phyloP scores from a whole-genome alignment of 2,888 invertebrate genomes.

The Nomada flava region DNA sequence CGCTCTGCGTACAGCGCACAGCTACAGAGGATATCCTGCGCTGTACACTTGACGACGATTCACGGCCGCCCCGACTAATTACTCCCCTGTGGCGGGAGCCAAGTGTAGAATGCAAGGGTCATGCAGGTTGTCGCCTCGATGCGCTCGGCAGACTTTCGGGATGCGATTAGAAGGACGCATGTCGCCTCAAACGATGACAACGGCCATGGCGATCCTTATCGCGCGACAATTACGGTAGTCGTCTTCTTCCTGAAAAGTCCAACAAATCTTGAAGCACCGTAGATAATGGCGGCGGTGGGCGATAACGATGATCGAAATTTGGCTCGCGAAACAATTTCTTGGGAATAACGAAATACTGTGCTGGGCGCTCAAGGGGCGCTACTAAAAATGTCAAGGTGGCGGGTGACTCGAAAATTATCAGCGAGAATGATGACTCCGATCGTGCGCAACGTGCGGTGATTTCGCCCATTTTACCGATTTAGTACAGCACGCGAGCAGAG shows the following conservation, averaged over 20 bases:
- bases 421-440: slow-evolving; percentile 75
- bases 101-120: slow-evolving; percentile 66
- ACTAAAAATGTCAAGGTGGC: slow-evolving; percentile 49
- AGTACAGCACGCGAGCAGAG: slow-evolving; percentile 20
- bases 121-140: slow-evolving; percentile 76
- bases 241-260: slow-evolving; percentile 26
- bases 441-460: slow-evolving; percentile 58
- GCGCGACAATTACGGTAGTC: slow-evolving; percentile 19
- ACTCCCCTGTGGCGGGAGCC: slow-evolving; percentile 58
- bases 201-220: slow-evolving; percentile 66
- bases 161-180: slow-evolving; percentile 73
- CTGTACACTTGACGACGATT: slow-evolving; percentile 69
- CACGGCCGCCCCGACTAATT: slow-evolving; percentile 77
- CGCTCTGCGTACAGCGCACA: slow-evolving; percentile 6
- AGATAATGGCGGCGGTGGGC: too few relatives aligned
- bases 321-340: background rate
- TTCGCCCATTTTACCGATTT: slow-evolving; percentile 38
- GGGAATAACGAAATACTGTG: slow-evolving; percentile 42
- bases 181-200: slow-evolving; percentile 65
- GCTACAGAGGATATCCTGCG: slow-evolving; percentile 77
- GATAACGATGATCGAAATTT: background rate
- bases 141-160: slow-evolving; percentile 77
- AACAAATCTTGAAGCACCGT: too few relatives aligned
- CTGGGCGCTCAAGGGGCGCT: slow-evolving; percentile 17
- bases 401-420: too few relatives aligned